Evolutionary conservation across 2,888 invertebrate genomes (phyloP).

Genomic region (Drosophila neutralis): DNA sequence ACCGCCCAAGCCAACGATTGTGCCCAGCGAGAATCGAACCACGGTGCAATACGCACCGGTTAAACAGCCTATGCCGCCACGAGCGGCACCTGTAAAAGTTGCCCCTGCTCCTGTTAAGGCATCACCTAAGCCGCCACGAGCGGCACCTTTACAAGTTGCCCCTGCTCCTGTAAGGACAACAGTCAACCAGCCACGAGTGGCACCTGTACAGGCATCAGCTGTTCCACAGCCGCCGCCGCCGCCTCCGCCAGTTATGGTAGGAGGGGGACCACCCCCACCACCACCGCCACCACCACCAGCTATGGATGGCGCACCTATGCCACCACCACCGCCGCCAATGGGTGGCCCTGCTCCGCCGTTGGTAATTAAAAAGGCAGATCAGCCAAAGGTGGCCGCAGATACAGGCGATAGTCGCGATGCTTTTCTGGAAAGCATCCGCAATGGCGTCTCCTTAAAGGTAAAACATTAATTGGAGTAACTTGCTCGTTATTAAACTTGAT

Average conservation of each 20-base stretch:
- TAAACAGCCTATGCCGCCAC: slow-evolving; percentile 21
- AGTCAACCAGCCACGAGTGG: slow-evolving; percentile 10
- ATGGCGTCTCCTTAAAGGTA: slow-evolving; percentile 77
- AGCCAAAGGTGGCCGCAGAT: slow-evolving; percentile 28
- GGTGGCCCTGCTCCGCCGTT: slow-evolving; percentile 18
- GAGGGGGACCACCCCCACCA: not conserved
- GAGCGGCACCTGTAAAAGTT: not conserved
- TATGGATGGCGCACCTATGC: slow-evolving; percentile 40
- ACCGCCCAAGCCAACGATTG: slow-evolving; percentile 55
- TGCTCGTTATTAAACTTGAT: not conserved
- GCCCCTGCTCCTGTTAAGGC: slow-evolving; percentile 13
- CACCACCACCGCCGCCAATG: slow-evolving; percentile 48
- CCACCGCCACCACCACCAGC: slow-evolving; percentile 48
- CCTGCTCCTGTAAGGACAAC: slow-evolving; percentile 5
- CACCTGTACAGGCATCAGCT: not conserved
- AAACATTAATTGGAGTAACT: not conserved
- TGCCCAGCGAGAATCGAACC: slow-evolving; percentile 26
- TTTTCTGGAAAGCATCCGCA: slow-evolving; percentile 76
- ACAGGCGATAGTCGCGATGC: slow-evolving; percentile 62
- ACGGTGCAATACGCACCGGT: slow-evolving; percentile 22
- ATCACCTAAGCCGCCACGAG: slow-evolving; percentile 7
- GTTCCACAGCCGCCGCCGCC: not conserved
- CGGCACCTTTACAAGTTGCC: not conserved
- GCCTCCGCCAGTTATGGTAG: not conserved
- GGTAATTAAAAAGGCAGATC: slow-evolving; percentile 37